Evolutionary conservation across 2,113 vertebrate species (phyloP), one percentile per base, ranked within the genome.

Genomic region (Bombycilla garrulus): DNA sequence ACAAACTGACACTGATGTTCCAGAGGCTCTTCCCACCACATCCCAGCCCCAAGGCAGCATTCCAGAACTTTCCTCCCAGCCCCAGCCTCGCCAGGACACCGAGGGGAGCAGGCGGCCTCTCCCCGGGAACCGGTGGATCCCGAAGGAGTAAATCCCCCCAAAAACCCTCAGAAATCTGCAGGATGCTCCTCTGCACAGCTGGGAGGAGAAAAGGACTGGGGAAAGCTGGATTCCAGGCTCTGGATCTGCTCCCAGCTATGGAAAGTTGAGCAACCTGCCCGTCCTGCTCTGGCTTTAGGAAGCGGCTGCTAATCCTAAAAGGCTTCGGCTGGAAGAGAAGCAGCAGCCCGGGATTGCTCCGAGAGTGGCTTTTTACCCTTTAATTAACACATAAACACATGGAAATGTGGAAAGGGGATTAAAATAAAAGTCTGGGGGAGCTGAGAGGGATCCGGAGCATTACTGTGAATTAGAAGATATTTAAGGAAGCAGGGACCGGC

Each of bases 351-450:
- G 93, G 92, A 94, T 93, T 90, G 96, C 95, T 97, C 36, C 1
- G 23, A 96, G 95, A 96, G 93, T 81, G 81, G 92, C 96, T 97
- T 97, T 96, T 97, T 97, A 97, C 96, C 95, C 93, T 97, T 95
- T 97, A 97, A 97, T 97, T 97, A 97, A 97, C 95, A 93, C 96
- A 96, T 93, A 97, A 97, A 97, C 97, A 97, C 96, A 97, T 95
- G 95, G 95, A 97, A 97, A 97, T 95, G 88, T 92, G 95, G 90
- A 91, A 90, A 90, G 81, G 95, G 92, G 96, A 97, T 97, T 97
- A 97, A 96, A 97, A 96, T 93, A 96, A 92, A 96, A 95, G 94
- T 95, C 95, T 81, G 48, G 92, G 91, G 95, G 96, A 96, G 95
- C 93, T 93, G 88, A 97, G 86, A 60, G 1, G 92, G 93, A 97